These are phyloP conservation scores for Tupaia tana DNA, from an alignment of 2,113 vertebrate genomes.

Conservation along the genomic window DNA sequence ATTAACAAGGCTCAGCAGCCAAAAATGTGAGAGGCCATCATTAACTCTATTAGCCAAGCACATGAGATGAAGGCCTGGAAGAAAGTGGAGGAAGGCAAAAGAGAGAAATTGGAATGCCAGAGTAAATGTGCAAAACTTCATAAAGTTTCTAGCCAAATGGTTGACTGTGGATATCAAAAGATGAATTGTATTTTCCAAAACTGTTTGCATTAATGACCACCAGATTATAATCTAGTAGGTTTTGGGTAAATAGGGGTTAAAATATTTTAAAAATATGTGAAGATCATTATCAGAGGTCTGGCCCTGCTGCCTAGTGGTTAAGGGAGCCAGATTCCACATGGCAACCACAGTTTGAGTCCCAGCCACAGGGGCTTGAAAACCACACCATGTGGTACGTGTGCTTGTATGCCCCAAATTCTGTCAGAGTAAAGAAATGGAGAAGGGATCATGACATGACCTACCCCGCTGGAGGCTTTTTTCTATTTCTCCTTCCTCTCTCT, in stretches of 20 bases:
- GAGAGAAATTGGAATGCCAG: background rate
- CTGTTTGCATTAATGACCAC: background rate
- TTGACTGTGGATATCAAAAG: background rate
- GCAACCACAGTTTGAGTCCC: too few species aligned
- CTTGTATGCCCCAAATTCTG: too few species aligned
- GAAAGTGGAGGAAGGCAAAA: background rate
- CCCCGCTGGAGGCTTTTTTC: too few species aligned
- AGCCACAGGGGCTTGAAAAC: too few species aligned
- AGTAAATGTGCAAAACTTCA: background rate
- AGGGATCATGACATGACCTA: too few species aligned
- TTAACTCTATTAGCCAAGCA: background rate
- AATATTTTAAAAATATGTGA: background rate
- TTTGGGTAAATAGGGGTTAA: background rate
- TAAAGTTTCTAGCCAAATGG: background rate
- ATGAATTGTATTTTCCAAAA: slow-evolving; percentile 46
- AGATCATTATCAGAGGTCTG: too few species aligned
- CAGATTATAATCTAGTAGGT: background rate
- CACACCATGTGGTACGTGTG: too few species aligned
- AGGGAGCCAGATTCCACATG: too few species aligned
- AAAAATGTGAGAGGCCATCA: background rate
- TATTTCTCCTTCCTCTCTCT: too few species aligned
- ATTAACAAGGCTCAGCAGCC: background rate
- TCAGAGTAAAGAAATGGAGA: too few species aligned
- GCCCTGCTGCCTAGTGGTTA: too few species aligned
- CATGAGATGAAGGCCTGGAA: background rate